These are phyloP conservation scores for Portunus trituberculatus DNA, from an alignment of 1,140 invertebrate genomes.

Conservation along the genomic window DNA sequence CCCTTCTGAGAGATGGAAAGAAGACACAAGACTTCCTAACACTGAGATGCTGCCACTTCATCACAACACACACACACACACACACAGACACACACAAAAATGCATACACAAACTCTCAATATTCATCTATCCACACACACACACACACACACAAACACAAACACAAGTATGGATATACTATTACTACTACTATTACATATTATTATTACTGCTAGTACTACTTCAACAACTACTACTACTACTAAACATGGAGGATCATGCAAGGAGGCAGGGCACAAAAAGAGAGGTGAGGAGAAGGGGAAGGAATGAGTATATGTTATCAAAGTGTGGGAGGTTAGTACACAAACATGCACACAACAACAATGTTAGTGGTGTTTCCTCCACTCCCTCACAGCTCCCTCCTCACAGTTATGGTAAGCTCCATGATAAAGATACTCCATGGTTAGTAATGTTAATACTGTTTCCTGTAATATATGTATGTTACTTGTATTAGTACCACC, in stretches of 20 bases:
- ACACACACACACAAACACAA: conserved; percentile 1
- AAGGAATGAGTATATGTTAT: too few species aligned
- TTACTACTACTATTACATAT: background rate
- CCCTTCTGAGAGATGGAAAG: background rate
- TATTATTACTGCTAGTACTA: too few species aligned
- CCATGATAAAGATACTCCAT: too few species aligned
- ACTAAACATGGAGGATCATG: background rate
- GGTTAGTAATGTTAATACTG: too few species aligned
- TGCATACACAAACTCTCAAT: background rate
- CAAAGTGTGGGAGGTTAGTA: too few species aligned
- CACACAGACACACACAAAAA: conserved; percentile 5
- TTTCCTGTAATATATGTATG: too few species aligned
- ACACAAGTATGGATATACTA: background rate
- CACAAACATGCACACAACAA: too few species aligned
- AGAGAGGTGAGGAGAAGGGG: background rate
- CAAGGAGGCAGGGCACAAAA: background rate
- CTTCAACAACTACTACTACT: too few species aligned
- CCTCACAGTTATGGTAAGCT: too few species aligned
- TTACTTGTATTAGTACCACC: too few species aligned
- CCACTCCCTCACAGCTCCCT: too few species aligned
- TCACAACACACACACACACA: background rate
- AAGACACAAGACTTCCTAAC: background rate
- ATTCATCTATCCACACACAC: background rate
- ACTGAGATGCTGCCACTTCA: background rate
- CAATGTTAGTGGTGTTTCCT: too few species aligned